Percentiles rank a stretch among this genome's conserved stretches.
These are phyloP conservation scores for Conopomorpha cramerella DNA, from an alignment of 1,140 invertebrate genomes.

Conservation along the genomic window DNA sequence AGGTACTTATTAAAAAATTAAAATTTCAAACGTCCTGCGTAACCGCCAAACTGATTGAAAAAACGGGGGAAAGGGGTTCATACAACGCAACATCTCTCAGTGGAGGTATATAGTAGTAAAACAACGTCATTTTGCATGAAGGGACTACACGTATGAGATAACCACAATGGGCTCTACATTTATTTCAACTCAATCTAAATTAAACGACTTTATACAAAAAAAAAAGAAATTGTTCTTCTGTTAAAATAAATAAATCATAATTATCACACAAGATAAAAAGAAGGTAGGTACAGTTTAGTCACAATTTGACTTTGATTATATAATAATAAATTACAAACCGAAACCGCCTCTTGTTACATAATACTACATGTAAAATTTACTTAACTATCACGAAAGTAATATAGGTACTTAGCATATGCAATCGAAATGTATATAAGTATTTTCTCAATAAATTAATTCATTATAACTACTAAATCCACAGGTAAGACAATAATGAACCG, in stretches of 20 bases:
- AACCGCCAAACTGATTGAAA: no score
- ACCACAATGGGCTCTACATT: no score
- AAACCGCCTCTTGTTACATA: constrained; percentile 34
- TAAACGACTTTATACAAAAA: no score
- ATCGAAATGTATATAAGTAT: constrained; percentile 38
- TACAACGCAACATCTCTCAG: no score
- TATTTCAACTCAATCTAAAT: no score
- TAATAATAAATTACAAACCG: constrained; percentile 26
- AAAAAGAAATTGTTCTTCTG: constrained; percentile 12
- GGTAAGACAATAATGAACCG: constrained; percentile 26
- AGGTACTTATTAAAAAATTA: no score
- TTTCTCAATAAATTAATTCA: constrained; percentile 49
- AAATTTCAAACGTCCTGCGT: no score
- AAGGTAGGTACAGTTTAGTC: constrained; percentile 37
- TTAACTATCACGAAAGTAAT: constrained; percentile 54
- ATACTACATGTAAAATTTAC: constrained; percentile 35
- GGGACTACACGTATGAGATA: no score
- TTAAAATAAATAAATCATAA: constrained; percentile 22
- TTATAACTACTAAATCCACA: constrained; percentile 49
- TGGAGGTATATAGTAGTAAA: no score
- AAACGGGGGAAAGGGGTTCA: no score
- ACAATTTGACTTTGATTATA: constrained; percentile 25
- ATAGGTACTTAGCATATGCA: constrained; percentile 39
- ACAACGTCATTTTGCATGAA: no score
- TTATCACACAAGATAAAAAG: constrained; percentile 22